Conservation (phyloP, 2,797 vertebrate genomes). For the Anguilla marmorata region DNA sequence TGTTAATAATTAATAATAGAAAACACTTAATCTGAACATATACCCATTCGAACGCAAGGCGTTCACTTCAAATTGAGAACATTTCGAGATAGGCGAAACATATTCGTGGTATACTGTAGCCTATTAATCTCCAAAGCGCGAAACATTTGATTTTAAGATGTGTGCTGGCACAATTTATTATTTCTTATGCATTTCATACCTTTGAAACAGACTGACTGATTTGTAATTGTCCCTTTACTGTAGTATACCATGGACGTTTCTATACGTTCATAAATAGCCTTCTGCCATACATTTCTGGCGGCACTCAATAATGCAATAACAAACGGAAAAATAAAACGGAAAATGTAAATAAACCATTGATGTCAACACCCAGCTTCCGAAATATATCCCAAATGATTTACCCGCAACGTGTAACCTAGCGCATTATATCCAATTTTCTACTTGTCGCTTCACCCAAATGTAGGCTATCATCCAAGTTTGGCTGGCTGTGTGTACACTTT, state of each 20-base stretch:
- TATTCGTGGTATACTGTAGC: not conserved
- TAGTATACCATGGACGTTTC: not conserved
- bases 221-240: not conserved
- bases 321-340: not conserved
- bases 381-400: not conserved
- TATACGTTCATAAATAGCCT: not conserved
- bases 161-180: not conserved
- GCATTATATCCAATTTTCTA: not conserved
- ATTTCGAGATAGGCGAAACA: not conserved
- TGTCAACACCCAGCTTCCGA: not conserved
- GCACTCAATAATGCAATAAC: not conserved
- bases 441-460: not conserved
- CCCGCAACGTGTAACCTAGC: not conserved
- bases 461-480: not conserved
- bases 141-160: not conserved
- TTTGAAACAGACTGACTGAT: not conserved
- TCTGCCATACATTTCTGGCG: not conserved
- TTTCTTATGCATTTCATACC: not conserved
- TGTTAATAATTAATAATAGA: not conserved
- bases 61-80: not conserved
- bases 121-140: not conserved
- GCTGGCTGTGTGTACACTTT: not conserved
- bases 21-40: slow-evolving; percentile 4
- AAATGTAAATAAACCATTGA: not conserved
- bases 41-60: not conserved